phyloP scores from a whole-genome alignment of 2,113 vertebrate species.

The Brachypodius melanocephalos region DNA sequence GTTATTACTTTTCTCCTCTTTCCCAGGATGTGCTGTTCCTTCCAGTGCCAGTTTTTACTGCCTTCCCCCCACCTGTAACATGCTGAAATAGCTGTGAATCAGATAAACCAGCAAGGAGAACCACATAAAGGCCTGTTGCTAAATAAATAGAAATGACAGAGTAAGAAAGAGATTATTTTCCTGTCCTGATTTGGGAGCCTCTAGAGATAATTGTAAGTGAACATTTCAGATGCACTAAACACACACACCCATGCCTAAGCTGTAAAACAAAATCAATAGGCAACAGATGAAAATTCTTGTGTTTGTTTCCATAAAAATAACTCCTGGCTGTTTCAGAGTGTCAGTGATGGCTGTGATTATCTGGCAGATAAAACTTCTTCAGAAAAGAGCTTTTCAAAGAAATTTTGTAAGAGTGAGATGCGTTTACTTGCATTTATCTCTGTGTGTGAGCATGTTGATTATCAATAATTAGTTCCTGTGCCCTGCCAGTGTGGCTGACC shows the following conservation, averaged over 20 bases:
- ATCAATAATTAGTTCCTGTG: not conserved
- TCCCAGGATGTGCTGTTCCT: not conserved
- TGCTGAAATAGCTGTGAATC: not conserved
- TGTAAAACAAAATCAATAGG: not conserved
- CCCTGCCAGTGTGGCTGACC: not conserved
- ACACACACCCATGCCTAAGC: not conserved
- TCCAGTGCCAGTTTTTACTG: not conserved
- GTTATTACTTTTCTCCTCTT: not conserved
- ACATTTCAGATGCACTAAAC: not conserved
- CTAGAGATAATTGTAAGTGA: not conserved
- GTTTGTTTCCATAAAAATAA: not conserved
- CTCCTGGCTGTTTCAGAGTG: not conserved
- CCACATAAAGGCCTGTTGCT: not conserved
- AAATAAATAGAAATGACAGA: not conserved
- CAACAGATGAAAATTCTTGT: not conserved
- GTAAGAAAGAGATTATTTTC: not conserved
- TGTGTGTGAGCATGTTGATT: not conserved
- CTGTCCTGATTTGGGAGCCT: not conserved
- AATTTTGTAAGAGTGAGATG: not conserved
- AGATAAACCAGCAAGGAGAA: not conserved
- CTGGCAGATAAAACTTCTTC: not conserved
- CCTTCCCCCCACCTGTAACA: not conserved
- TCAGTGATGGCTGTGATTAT: not conserved
- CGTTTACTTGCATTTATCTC: not conserved
- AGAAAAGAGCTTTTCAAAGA: not conserved